These are phyloP conservation scores for Chelonoidis abingdonii DNA, from an alignment of 2,113 vertebrate genomes.

Conservation along the genomic window DNA sequence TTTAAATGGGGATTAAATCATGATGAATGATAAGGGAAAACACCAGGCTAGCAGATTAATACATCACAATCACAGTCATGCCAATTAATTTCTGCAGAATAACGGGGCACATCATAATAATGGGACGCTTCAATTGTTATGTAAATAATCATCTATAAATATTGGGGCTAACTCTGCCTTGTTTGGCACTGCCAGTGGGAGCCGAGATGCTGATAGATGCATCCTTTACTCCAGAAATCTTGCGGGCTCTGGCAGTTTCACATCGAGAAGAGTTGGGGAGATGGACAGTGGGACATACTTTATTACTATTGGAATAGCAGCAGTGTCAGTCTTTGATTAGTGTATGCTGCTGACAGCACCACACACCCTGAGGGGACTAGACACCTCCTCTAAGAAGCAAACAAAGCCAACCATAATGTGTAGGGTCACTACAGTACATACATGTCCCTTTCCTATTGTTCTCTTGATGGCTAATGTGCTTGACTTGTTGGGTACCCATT, in stretches of 20 bases:
- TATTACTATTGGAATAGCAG: background rate
- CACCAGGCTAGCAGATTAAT: constrained; percentile 20
- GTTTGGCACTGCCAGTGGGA: background rate
- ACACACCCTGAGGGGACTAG: background rate
- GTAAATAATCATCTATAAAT: background rate
- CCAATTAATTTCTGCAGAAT: constrained; percentile 51
- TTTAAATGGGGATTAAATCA: constrained; percentile 28
- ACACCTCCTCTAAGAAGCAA: background rate
- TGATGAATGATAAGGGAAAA: constrained; percentile 12
- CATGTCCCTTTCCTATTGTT: background rate
- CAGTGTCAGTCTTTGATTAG: background rate
- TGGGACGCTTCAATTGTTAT: constrained; percentile 4
- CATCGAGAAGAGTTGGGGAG: background rate
- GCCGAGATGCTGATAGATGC: background rate
- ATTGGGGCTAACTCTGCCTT: background rate
- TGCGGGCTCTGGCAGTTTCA: background rate
- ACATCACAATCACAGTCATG: constrained; percentile 33
- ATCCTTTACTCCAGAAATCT: background rate
- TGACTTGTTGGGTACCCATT: background rate
- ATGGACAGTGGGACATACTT: background rate
- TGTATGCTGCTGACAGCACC: background rate
- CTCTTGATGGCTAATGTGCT: background rate
- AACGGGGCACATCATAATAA: constrained; percentile 37
- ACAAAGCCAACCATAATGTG: background rate
- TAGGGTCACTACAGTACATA: background rate